These are phyloP conservation scores for Caenorhabditis elegans DNA, from an alignment of 1,140 invertebrate genomes.

Conservation along the genomic window WBcel235 BX284606.5:10826001-10826500, in stretches of 20 bases:
- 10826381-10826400: background rate
- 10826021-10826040: background rate
- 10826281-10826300: background rate
- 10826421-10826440: background rate
- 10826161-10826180: constrained; percentile 21
- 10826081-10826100: background rate
- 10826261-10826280: background rate
- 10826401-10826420: background rate
- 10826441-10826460: no score
- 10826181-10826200: constrained; percentile 17
- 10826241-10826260: background rate
- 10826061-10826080: background rate
- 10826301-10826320: constrained; percentile 10
- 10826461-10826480: no score
- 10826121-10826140: constrained; percentile 16
- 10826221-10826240: constrained; percentile 2
- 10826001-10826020: background rate
- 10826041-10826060: constrained; percentile 12
- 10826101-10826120: constrained; percentile 12
- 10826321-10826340: background rate
- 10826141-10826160: constrained; percentile 31
- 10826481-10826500: no score
- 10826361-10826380: background rate
- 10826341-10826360: background rate
- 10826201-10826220: background rate